These are phyloP conservation scores for Tromatobia lineatoria DNA, from an alignment of 2,888 invertebrate species.

Conservation along the genomic window DNA sequence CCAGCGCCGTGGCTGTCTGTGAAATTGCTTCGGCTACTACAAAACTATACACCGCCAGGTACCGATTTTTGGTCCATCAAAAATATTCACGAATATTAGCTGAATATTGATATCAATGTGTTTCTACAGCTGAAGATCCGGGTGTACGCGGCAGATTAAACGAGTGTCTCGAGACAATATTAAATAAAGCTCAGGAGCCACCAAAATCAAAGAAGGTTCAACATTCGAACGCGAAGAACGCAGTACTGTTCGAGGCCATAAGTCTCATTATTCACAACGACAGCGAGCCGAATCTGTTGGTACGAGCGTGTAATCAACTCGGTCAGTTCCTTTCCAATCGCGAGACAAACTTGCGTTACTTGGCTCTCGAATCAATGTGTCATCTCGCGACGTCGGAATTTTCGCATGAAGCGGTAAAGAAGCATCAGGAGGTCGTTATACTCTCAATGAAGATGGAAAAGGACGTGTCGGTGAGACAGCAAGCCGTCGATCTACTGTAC, in stretches of 20 bases:
- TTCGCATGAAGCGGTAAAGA: conserved; percentile 99
- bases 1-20: conserved; percentile 99
- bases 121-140: conserved; percentile 92
- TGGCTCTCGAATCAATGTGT: conserved; percentile 99
- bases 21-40: conserved; percentile 96
- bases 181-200: conserved; percentile 99
- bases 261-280: conserved; percentile 99
- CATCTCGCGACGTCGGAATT: conserved; percentile 99
- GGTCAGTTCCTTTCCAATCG: conserved; percentile 99
- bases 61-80: conserved; percentile 61
- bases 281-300: conserved; percentile 97
- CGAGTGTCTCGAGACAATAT: conserved; percentile 98
- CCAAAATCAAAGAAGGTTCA: conserved; percentile 99
- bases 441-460: conserved; percentile 99
- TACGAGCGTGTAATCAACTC: conserved; percentile 99
- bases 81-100: not conserved
- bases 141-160: conserved; percentile 98
- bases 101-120: not conserved
- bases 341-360: conserved; percentile 98
- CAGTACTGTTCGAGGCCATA: conserved; percentile 99
- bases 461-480: conserved; percentile 98
- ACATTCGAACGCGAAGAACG: conserved; percentile 99
- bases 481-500: conserved; percentile 99
- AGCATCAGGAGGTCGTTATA: conserved; percentile 99
- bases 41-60: conserved; percentile 99